These are phyloP conservation scores for Drosophila elegans DNA, from an alignment of 1,140 invertebrate species.

Conservation along the genomic window DNA sequence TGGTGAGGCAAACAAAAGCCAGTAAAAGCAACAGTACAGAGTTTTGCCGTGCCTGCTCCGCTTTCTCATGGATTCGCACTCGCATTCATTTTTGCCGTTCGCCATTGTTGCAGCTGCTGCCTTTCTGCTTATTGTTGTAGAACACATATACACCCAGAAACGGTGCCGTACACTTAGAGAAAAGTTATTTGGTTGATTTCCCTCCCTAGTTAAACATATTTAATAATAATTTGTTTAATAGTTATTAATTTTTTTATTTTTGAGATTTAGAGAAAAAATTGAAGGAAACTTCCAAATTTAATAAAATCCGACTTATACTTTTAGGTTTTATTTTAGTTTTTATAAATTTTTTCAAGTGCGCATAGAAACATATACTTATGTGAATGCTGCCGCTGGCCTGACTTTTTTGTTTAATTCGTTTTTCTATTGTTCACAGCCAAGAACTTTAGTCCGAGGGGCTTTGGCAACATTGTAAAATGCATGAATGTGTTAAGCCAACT, in stretches of 20 bases:
- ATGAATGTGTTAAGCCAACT: conserved; percentile 68
- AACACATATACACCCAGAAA: conserved; percentile 13
- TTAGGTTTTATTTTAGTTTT: neutral
- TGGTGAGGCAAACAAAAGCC: conserved; percentile 66
- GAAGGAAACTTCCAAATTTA: too few relatives aligned
- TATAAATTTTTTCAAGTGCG: neutral
- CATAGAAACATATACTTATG: conserved; percentile 30
- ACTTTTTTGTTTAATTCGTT: conserved; percentile 81
- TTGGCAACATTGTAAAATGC: conserved; percentile 74
- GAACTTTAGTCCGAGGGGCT: conserved; percentile 79
- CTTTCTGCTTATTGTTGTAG: conserved; percentile 44
- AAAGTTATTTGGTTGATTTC: neutral
- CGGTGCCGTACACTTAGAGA: neutral
- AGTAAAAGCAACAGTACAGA: conserved; percentile 71
- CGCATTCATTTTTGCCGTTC: conserved; percentile 64
- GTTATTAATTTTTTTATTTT: too few relatives aligned
- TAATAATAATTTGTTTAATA: too few relatives aligned
- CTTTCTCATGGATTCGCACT: conserved; percentile 28
- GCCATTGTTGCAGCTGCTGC: conserved; percentile 74
- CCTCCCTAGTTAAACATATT: too few relatives aligned
- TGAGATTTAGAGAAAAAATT: too few relatives aligned
- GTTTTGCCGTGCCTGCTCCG: conserved; percentile 10
- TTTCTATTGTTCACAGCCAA: conserved; percentile 76
- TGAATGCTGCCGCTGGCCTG: conserved; percentile 42
- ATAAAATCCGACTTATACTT: too few relatives aligned